Percentiles rank a stretch among this genome's conserved stretches.
phyloP scores from a whole-genome alignment of 2,113 vertebrate species.

The Tichodroma muraria region DNA sequence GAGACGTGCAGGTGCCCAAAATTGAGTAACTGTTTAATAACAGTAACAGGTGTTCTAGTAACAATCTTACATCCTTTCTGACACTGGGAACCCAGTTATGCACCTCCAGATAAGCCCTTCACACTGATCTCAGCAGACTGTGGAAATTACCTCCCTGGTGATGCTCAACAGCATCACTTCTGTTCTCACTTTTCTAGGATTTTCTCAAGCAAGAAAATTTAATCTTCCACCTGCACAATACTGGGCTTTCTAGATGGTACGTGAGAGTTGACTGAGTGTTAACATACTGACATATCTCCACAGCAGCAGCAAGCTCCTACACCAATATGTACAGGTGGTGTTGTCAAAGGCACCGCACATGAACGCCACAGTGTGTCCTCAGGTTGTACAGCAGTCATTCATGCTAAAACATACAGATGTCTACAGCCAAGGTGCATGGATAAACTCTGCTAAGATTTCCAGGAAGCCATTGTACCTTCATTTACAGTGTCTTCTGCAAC shows the following conservation, averaged over 20 bases:
- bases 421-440: neutral
- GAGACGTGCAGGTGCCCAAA: neutral
- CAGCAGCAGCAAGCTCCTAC: neutral
- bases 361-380: neutral
- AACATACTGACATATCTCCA: neutral
- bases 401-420: neutral
- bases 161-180: neutral
- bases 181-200: neutral
- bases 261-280: neutral
- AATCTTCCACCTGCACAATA: neutral
- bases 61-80: neutral
- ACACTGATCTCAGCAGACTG: fast-evolving
- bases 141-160: neutral
- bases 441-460: neutral
- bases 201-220: neutral
- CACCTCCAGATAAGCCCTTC: neutral
- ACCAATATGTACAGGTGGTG: neutral
- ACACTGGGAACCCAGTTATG: neutral
- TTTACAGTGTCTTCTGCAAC: neutral
- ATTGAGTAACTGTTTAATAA: neutral
- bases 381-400: neutral
- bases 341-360: neutral
- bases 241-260: neutral
- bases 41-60: neutral
- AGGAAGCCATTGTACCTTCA: neutral